Percentiles rank a stretch among this genome's conserved stretches.
Evolutionary conservation across 2,888 invertebrate genomes (phyloP).

Genomic region (Romanomermis culicivorax): DNA sequence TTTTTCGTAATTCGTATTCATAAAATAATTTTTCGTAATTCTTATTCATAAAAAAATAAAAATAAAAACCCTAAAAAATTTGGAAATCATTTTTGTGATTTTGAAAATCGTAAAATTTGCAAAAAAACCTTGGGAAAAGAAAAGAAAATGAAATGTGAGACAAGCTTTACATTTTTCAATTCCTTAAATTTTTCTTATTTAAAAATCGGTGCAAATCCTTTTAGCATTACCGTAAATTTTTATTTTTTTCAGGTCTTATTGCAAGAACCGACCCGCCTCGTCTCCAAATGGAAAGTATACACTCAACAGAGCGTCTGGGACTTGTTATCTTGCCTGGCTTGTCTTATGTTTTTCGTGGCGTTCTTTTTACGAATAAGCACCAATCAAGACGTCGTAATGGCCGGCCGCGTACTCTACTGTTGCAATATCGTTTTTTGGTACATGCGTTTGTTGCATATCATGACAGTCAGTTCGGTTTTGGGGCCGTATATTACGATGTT

Average conservation of each 20-base stretch:
- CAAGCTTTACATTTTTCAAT: too few relatives aligned
- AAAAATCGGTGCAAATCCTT: too few relatives aligned
- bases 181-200: too few relatives aligned
- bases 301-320: not conserved
- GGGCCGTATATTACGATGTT: conserved; percentile 96
- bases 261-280: not conserved
- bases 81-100: too few relatives aligned
- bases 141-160: too few relatives aligned
- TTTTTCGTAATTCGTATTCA: too few relatives aligned
- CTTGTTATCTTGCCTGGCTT: conserved; percentile 28
- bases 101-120: too few relatives aligned
- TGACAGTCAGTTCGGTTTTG: conserved; percentile 81
- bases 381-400: not conserved
- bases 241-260: not conserved
- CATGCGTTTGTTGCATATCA: conserved; percentile 65
- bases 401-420: conserved; percentile 59
- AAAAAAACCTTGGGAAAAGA: too few relatives aligned
- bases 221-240: too few relatives aligned
- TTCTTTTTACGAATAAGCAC: conserved; percentile 4
- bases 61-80: too few relatives aligned
- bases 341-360: conserved; percentile 19
- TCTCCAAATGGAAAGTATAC: not conserved
- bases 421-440: conserved; percentile 37
- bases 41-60: too few relatives aligned
- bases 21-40: too few relatives aligned